Conservation (phyloP, 1,140 invertebrate genomes). For the Lordiphosa clarofinis region DNA sequence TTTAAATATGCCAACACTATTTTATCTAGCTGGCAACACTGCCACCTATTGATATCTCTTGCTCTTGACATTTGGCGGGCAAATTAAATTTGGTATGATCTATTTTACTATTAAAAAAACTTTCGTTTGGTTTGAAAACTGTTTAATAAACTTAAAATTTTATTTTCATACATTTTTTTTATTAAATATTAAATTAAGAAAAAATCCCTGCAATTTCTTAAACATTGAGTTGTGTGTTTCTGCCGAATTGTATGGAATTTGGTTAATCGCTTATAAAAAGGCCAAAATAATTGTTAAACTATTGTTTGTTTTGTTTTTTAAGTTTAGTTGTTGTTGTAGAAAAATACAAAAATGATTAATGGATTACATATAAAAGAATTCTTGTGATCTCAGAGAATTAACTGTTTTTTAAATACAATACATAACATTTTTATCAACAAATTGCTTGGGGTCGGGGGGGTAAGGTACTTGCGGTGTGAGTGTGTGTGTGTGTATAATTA, state of each 20-base stretch:
- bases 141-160: conserved; percentile 35
- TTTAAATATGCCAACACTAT: no score
- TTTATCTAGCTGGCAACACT: no score
- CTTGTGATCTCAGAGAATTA: conserved; percentile 68
- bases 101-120: no score
- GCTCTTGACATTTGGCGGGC: no score
- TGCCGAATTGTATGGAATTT: conserved; percentile 47
- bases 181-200: conserved; percentile 48
- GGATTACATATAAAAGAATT: conserved; percentile 52
- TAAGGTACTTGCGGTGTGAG: conserved; percentile 69
- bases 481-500: conserved; percentile 66
- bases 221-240: conserved; percentile 32
- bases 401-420: conserved; percentile 62
- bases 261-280: conserved; percentile 1
- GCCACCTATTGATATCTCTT: no score
- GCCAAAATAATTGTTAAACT: conserved; percentile 5
- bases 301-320: background rate
- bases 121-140: background rate
- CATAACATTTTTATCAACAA: conserved; percentile 72
- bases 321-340: conserved; percentile 3
- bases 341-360: conserved; percentile 6
- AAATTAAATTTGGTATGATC: no score
- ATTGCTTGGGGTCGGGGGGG: conserved; percentile 74
- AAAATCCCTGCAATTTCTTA: conserved; percentile 70
- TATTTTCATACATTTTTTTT: conserved; percentile 49